Percentiles rank a stretch among this genome's conserved stretches.
Evolutionary conservation across 2,797 vertebrate genomes (phyloP).

Genomic region (Acipenser oxyrinchus): DNA sequence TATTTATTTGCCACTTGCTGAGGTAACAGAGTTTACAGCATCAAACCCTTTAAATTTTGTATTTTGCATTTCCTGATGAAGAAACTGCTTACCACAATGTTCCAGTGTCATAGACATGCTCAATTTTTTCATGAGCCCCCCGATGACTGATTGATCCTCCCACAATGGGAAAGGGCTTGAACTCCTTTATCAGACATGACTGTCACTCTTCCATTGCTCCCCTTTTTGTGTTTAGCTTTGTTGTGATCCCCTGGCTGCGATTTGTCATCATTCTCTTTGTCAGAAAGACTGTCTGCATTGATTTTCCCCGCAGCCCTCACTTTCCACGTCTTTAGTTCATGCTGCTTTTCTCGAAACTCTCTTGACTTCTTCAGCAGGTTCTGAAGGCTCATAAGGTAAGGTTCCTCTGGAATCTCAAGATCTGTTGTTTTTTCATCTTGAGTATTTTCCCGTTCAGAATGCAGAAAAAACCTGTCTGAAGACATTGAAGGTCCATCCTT

Average conservation of each 20-base stretch:
- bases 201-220: constrained; percentile 12
- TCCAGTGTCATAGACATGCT: constrained; percentile 2
- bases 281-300: constrained; percentile 58
- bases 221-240: constrained; percentile 35
- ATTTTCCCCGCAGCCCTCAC: constrained; percentile 33
- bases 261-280: constrained; percentile 77
- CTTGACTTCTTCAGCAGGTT: constrained; percentile 85
- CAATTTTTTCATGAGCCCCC: not conserved
- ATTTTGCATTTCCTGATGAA: not conserved
- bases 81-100: not conserved
- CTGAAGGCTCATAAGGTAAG: constrained; percentile 73
- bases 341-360: constrained; percentile 66
- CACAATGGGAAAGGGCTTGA: not conserved
- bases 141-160: not conserved
- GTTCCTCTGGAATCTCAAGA: constrained; percentile 37
- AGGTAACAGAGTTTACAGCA: too few relatives aligned
- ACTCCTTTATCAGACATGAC: not conserved
- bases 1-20: not conserved
- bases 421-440: constrained; percentile 36
- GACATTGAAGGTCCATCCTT: not conserved
- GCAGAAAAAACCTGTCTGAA: not conserved
- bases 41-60: too few relatives aligned
- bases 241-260: constrained; percentile 24
- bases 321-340: constrained; percentile 45
- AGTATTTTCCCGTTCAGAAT: constrained; percentile 27